phyloP scores from a whole-genome alignment of 2,113 vertebrate species.

The Caranx melampygus region DNA sequence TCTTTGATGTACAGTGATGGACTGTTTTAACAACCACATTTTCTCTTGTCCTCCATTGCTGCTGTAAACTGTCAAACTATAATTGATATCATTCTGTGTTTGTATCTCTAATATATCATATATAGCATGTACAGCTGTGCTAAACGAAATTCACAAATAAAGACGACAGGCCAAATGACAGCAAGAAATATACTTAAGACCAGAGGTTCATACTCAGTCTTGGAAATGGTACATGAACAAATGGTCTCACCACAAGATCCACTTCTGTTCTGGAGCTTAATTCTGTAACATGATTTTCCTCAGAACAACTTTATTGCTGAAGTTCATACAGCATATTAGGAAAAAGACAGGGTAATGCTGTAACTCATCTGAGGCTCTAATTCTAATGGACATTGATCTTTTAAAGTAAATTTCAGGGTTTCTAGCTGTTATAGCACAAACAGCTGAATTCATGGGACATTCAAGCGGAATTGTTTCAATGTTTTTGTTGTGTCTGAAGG shows the following conservation, averaged over 20 bases:
- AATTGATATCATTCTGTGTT: background rate
- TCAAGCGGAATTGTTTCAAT: constrained; percentile 4
- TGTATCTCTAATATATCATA: background rate
- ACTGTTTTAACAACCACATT: constrained; percentile 46
- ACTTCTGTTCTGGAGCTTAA: background rate
- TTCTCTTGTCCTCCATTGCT: constrained; percentile 36
- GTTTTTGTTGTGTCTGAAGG: background rate
- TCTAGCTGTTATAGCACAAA: background rate
- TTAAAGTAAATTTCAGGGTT: background rate
- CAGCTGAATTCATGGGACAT: constrained; percentile 12
- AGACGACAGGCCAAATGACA: background rate
- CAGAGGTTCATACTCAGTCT: background rate
- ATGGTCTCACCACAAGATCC: background rate
- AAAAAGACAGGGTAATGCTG: too few species aligned
- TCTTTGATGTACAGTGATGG: constrained; percentile 56
- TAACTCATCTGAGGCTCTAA: background rate
- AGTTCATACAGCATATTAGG: background rate
- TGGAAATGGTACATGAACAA: constrained; percentile 1
- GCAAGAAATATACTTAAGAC: background rate
- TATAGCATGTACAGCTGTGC: background rate
- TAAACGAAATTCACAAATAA: background rate
- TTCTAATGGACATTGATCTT: background rate
- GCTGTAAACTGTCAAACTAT: constrained; percentile 45
- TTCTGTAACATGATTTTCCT: background rate
- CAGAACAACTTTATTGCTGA: background rate